Evolutionary conservation across 1,140 invertebrate genomes (phyloP), one percentile per base, ranked within the genome.

Genomic region (Probaryconus sp.): DNA sequence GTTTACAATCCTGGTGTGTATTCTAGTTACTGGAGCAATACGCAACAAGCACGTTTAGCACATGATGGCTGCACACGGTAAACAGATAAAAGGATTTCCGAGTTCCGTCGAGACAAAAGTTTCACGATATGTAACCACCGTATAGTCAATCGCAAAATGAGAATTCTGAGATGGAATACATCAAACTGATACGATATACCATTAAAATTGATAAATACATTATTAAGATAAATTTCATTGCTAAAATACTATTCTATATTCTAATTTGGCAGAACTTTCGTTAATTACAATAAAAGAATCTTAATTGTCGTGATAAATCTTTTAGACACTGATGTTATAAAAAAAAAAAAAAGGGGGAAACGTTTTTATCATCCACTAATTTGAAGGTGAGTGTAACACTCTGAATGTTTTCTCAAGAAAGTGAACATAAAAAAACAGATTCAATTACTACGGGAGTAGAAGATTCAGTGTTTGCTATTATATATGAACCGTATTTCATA

Each of bases 51-150:
- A 42, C 38, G 18, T 21, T 11, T n/a, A 10, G 18, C 1, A n/a
- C 18, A 21, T 42, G n/a, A 42, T 18, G 18, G 38, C 20, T 1
- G n/a, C 21, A 21, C 38, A 18, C 43, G 58, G 64, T 2, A 30
- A 64, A 47, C 56, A 50, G 58, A 69, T 75, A 69, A 75, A 75
- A 75, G 71, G 64, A 75, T 75, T 75, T 75, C 47, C 71, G 35
- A 69, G 64, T 69, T 69, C 63, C 24, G 13, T 38, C 42, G 51
- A 43, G 48, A 55, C 40, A 30, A 67, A 63, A 40, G 40, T 67
- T 45, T 60, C 56, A 30, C 50, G 38, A 63, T 53, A 53, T 45
- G 51, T 42, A 20, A 42, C 38, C 17, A 10, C 20, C n/a, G 17
- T 13, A 42, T 21, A 18, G 1, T 40, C 37, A n/a, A 20, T 20